Evolutionary conservation across 2,113 vertebrate genomes (phyloP), one percentile per base, ranked within the genome.

Genomic region (Turnix velox): DNA sequence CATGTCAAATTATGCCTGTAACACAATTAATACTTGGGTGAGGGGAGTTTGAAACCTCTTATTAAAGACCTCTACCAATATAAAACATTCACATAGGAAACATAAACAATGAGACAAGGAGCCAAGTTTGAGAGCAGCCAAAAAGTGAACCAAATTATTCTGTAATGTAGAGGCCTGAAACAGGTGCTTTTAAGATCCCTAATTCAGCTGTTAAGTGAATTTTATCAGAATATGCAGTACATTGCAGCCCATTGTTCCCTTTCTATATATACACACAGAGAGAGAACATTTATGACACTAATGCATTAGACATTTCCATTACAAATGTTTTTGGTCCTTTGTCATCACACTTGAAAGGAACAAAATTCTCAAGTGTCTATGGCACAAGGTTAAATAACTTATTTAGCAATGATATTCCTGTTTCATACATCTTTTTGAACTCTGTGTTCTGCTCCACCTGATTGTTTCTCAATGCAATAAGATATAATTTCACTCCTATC

Each of bases 251-350:
- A 92, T 91, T 96, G 80, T 95, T 96, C 91, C 82, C 74, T 62
- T 94, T 95, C 92, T 96, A 88, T 91, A 96, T 68, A 91, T 88
- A 92, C 35, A 82, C 54, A 65, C 23, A 42, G 40, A 90, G 40
- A 90, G 30, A 91, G 73, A 96, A 95, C 73, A 91, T 75, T 95
- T 89, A 87, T 93, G 92, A 91, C 94, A 93, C 87, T 39, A 95
- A 91, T 66, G 80, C 54, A 57, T 90, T 82, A 95, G 80, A 91
- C 57, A 84, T 84, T 84, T 92, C 33, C 89, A 68, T 82, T 82
- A 92, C 49, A 92, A 95, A 90, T 92, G 88, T 40, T 94, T 93
- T 90, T 68, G 80, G 86, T 91, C 91, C 93, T 96, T 84, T 93
- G 86, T 96, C 86, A 87, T 71, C 48, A 73, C 33, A n/a, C 28